Conservation (phyloP, 2,113 vertebrate species). For the Halichoeres trimaculatus region DNA sequence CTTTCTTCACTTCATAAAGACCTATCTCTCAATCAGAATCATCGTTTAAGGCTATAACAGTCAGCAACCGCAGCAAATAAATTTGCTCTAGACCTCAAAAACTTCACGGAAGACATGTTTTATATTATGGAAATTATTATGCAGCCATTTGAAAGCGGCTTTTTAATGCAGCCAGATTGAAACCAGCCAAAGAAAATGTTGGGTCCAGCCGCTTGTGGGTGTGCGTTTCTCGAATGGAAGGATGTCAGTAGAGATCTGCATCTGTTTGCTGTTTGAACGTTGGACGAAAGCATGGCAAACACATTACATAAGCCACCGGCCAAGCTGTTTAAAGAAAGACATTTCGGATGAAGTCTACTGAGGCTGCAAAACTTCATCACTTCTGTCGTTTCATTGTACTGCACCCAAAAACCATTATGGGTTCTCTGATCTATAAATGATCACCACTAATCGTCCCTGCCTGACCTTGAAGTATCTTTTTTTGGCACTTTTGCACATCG, state of each 20-base stretch:
- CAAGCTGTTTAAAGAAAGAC: constrained; percentile 28
- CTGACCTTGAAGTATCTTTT: background rate
- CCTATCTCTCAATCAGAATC: constrained; percentile 39
- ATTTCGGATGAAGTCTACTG: constrained; percentile 19
- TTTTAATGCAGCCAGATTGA: constrained; percentile 41
- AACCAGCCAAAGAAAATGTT: constrained; percentile 61
- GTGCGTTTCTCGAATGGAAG: constrained; percentile 48
- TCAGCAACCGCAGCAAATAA: constrained; percentile 47
- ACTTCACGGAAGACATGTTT: constrained; percentile 65
- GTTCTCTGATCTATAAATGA: background rate
- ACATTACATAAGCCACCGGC: constrained; percentile 43
- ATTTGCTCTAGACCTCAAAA: constrained; percentile 57
- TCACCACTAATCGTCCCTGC: background rate
- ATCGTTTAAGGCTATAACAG: constrained; percentile 39
- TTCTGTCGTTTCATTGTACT: constrained; percentile 30
- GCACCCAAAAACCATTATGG: background rate
- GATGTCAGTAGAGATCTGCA: constrained; percentile 50
- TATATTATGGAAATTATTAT: constrained; percentile 63
- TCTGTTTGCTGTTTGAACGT: constrained; percentile 68
- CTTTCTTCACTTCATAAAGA: constrained; percentile 30
- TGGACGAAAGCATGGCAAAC: constrained; percentile 48
- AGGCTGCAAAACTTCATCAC: constrained; percentile 8
- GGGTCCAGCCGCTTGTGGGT: constrained; percentile 21
- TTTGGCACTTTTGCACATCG: background rate
- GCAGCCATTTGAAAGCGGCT: constrained; percentile 51